Evolutionary conservation across 2,113 vertebrate genomes (phyloP).

Genomic region (Coreoperca whiteheadi): DNA sequence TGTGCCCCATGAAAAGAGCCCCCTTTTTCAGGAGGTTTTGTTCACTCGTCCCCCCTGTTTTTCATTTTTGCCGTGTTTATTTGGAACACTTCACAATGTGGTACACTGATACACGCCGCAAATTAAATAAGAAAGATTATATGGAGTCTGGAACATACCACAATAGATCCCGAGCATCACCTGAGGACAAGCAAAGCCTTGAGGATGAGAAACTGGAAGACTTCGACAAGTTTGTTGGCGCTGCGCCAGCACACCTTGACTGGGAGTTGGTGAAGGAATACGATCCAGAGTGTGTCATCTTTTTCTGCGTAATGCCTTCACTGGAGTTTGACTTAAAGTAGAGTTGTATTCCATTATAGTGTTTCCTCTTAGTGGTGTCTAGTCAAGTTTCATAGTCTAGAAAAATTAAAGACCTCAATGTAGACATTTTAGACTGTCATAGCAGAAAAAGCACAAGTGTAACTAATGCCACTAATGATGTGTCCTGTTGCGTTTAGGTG

Average conservation of each 20-base stretch:
- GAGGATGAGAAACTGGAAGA: background rate
- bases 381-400: background rate
- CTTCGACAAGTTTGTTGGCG: background rate
- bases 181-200: background rate
- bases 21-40: background rate
- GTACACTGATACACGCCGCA: background rate
- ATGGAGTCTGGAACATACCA: background rate
- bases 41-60: background rate
- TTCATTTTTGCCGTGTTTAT: conserved; percentile 22
- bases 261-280: background rate
- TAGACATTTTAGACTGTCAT: background rate
- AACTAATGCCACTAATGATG: background rate
- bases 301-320: background rate
- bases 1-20: background rate
- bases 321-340: background rate
- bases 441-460: background rate
- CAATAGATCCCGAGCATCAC: conserved; percentile 9
- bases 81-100: background rate
- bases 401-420: background rate
- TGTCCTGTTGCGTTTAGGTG: too few relatives aligned
- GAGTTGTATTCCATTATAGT: background rate
- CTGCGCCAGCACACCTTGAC: background rate
- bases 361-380: background rate
- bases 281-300: conserved; percentile 35
- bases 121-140: conserved; percentile 21